Base-by-base conservation (phyloP, 1,140 invertebrate species). In the Popillia japonica region DNA sequence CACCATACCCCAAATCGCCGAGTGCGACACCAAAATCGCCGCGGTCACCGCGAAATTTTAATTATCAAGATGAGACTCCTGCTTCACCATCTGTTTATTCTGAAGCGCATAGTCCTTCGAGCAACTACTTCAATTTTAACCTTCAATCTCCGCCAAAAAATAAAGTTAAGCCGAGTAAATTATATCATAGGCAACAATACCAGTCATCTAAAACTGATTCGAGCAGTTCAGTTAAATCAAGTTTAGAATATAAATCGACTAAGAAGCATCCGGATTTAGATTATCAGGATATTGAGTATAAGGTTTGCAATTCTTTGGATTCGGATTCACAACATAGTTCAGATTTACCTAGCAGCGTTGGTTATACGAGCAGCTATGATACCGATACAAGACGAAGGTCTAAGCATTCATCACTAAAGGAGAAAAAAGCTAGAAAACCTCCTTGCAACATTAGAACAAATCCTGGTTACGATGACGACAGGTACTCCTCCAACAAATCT, bases 271-370 rank as follows among this genome's bases (percentile, higher is more conserved):
- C 83, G 6, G 84, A 79, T 22, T 80, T 83, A 6, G 83, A 81
- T 44, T 84, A 85, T 44, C 83, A 85, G 76, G 74, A 84, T 80
- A 84, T 85, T 27, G 84, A 86, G 42, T 85, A 85, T 72, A 86
- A 86, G 75, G 79, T 85, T 14, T 85, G 82, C 75, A 84, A 85
- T 76, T 85, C 84, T 6, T 61, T 85, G 20, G 85, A 86, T 77
- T 85, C 85, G 2, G 85, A 85, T 77, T 82, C 84, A 7, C 78
- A 80, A 6, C 82, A 80, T 48, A 80, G 79, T n/a, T 82, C 83
- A 77, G 83, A 84, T 23, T 83, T 86, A 55, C 61, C 61, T 27
- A 77, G 74, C 44, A 83, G 83, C 79, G 82, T 83, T 23, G 84
- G 85, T 44, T 86, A 85, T 68, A 86, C 86, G 74, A 81, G 85